Conservation (phyloP, 2,797 vertebrate species). For the Gadopsis marmoratus region DNA sequence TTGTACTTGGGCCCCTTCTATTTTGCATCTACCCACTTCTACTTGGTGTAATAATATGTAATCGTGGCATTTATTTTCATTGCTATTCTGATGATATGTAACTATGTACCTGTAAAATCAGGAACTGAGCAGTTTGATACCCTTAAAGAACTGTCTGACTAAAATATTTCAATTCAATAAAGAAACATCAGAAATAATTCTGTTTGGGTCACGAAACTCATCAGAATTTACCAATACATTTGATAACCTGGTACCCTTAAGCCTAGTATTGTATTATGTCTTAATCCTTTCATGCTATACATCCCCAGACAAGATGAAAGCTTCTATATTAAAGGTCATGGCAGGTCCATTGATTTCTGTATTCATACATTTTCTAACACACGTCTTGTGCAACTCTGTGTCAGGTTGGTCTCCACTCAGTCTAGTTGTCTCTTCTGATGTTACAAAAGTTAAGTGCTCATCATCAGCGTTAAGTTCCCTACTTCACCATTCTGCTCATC, state of each 20-base stretch:
- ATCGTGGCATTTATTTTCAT: neutral
- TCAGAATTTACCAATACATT: neutral
- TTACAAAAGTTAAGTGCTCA: constrained; percentile 55
- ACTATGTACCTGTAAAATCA: neutral
- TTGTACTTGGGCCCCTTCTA: neutral
- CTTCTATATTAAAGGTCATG: constrained; percentile 43
- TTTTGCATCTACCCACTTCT: neutral
- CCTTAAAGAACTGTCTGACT: neutral
- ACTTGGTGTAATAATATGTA: neutral
- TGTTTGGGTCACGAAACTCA: neutral
- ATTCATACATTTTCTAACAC: constrained; percentile 40
- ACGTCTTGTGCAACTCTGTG: constrained; percentile 19
- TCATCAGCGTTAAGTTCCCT: constrained; percentile 27
- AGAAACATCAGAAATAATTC: neutral
- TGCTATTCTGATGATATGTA: neutral
- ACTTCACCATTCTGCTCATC: constrained; percentile 37
- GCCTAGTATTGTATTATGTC: neutral
- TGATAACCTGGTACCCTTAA: neutral
- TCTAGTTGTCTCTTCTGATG: constrained; percentile 29
- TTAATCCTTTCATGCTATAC: constrained; percentile 11
- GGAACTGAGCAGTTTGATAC: neutral
- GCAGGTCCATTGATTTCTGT: constrained; percentile 50
- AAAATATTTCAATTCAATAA: neutral
- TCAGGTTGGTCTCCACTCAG: constrained; percentile 49
- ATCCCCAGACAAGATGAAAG: constrained; percentile 18